Percentiles rank a stretch among this genome's conserved stretches.
These are phyloP conservation scores for Aphyosemion australe DNA, from an alignment of 2,113 vertebrate genomes.

Conservation along the genomic window DNA sequence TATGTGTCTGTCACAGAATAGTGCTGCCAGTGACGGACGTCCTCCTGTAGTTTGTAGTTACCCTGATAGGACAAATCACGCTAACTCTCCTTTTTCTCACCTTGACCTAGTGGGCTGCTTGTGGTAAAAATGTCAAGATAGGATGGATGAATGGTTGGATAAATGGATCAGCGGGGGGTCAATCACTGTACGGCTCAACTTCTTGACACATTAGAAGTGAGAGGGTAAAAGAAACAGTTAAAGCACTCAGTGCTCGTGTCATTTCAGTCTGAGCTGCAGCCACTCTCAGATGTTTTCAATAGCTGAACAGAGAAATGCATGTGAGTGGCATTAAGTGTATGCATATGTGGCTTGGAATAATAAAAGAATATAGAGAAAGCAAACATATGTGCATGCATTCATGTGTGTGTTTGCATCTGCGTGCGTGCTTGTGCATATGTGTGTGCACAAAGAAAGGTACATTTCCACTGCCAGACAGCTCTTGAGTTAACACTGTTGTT, in stretches of 20 bases:
- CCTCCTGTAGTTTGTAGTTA: constrained; percentile 55
- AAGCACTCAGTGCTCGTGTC: constrained; percentile 48
- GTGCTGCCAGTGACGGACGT: constrained; percentile 51
- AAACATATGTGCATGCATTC: constrained; percentile 57
- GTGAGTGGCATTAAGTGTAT: constrained; percentile 53
- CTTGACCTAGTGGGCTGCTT: constrained; percentile 66
- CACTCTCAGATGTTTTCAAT: constrained; percentile 55
- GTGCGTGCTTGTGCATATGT: constrained; percentile 49
- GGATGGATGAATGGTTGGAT: constrained; percentile 52
- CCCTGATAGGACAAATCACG: constrained; percentile 61
- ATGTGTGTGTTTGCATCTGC: constrained; percentile 37
- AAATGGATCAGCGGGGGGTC: constrained; percentile 51
- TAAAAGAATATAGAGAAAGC: constrained; percentile 49
- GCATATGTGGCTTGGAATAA: constrained; percentile 53
- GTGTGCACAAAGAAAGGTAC: constrained; percentile 58
- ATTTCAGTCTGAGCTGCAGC: constrained; percentile 53
- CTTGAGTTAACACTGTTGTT: constrained; percentile 80
- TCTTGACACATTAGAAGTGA: constrained; percentile 52
- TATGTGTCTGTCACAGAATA: constrained; percentile 64
- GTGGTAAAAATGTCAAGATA: constrained; percentile 40
- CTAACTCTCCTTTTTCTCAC: constrained; percentile 63
- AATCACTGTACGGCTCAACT: constrained; percentile 48
- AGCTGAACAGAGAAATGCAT: constrained; percentile 27
- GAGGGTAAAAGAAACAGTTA: constrained; percentile 52
- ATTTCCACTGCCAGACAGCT: constrained; percentile 72